Evolutionary conservation across 2,888 invertebrate genomes (phyloP).

Genomic region (Polylopha cassiicola): DNA sequence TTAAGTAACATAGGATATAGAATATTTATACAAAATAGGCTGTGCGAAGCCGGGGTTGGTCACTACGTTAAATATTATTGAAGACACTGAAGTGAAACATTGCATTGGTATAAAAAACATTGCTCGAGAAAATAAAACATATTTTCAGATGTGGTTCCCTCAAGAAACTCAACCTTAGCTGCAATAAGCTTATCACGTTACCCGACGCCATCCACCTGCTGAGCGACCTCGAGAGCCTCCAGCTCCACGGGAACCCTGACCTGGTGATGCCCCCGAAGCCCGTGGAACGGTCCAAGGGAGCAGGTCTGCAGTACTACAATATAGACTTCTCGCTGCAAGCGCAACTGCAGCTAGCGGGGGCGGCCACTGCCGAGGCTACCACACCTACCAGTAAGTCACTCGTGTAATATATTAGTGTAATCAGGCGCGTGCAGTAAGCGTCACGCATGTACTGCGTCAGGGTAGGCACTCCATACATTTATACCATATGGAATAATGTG

Average conservation of each 20-base stretch:
- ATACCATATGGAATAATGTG: too few species aligned
- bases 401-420: too few species aligned
- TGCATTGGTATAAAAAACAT: too few species aligned
- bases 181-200: conserved; percentile 95
- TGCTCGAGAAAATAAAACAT: too few species aligned
- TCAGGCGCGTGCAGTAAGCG: too few species aligned
- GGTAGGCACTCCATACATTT: too few species aligned
- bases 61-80: too few species aligned
- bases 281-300: conserved; percentile 84
- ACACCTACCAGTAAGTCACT: conserved; percentile 80
- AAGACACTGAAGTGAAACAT: too few species aligned
- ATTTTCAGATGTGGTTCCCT: conserved; percentile 95
- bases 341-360: conserved; percentile 94
- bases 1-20: too few species aligned
- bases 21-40: too few species aligned
- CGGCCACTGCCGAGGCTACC: conserved; percentile 85
- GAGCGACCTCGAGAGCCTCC: conserved; percentile 91
- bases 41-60: too few species aligned
- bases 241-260: conserved; percentile 95
- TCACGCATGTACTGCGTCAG: too few species aligned
- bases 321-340: conserved; percentile 99
- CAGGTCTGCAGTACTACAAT: conserved; percentile 96
- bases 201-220: conserved; percentile 98
- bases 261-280: conserved; percentile 97
- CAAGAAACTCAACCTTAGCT: conserved; percentile 94